phyloP scores from a whole-genome alignment of 2,113 vertebrate genomes.

The Callaeas wilsoni region DNA sequence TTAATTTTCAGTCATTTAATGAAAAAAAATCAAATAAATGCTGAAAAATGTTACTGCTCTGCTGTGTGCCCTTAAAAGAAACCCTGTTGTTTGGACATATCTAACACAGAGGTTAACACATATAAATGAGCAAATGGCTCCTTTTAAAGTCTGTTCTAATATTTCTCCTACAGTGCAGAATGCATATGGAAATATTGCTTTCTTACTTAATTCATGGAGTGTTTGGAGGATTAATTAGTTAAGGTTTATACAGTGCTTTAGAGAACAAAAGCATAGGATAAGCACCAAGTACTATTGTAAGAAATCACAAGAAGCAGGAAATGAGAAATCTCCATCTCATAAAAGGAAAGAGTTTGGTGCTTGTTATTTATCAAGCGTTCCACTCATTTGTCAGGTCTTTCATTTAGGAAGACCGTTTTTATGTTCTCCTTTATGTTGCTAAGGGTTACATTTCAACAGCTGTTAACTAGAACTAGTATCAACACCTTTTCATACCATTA shows the following conservation, averaged over 20 bases:
- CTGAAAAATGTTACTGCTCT: neutral
- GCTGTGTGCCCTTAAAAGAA: neutral
- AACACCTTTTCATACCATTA: neutral
- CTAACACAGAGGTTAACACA: neutral
- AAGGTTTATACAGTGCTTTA: neutral
- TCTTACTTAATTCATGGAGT: neutral
- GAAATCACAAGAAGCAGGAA: neutral
- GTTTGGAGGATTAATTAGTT: slow-evolving; percentile 17
- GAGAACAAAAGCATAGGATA: neutral
- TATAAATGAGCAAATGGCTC: neutral
- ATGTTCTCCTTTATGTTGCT: neutral
- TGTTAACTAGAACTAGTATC: neutral
- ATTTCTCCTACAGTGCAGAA: neutral
- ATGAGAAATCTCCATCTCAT: neutral
- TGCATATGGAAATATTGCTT: neutral
- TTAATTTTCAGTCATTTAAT: neutral
- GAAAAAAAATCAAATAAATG: neutral
- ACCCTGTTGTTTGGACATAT: neutral
- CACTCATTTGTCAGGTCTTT: neutral
- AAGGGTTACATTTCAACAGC: neutral
- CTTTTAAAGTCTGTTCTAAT: neutral
- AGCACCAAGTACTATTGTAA: neutral
- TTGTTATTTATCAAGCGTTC: neutral
- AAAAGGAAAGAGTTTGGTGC: neutral
- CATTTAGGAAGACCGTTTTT: neutral